These are phyloP conservation scores for Pseudopleuronectes americanus DNA, from an alignment of 2,797 vertebrate genomes.

Conservation along the genomic window DNA sequence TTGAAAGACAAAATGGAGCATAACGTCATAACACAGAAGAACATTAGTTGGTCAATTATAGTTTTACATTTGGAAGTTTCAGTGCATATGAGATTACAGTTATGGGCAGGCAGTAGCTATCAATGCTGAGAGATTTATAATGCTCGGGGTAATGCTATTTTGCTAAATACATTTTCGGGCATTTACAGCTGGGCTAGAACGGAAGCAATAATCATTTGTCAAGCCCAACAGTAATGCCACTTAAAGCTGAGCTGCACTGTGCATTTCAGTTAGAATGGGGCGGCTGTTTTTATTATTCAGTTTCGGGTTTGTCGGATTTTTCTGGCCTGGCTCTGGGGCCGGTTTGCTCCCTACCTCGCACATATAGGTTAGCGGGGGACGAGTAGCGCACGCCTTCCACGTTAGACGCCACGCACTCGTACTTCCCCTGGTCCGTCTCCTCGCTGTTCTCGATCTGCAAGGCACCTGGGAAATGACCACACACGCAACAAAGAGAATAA, in stretches of 20 bases:
- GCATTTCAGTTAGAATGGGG: slow-evolving; percentile 58
- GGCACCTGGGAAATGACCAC: slow-evolving; percentile 87
- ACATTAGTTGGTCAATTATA: slow-evolving; percentile 80
- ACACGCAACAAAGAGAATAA: slow-evolving; percentile 54
- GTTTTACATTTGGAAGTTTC: slow-evolving; percentile 75
- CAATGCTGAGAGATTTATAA: slow-evolving; percentile 65
- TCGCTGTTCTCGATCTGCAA: slow-evolving; percentile 99
- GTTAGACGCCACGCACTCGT: slow-evolving; percentile 98
- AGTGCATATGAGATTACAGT: slow-evolving; percentile 75
- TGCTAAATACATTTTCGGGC: slow-evolving; percentile 66
- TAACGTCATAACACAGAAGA: slow-evolving; percentile 81
- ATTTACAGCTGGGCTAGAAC: slow-evolving; percentile 66
- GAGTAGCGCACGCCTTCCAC: slow-evolving; percentile 98
- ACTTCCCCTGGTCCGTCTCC: slow-evolving; percentile 99
- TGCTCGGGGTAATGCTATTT: slow-evolving; percentile 62
- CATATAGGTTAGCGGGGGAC: slow-evolving; percentile 98
- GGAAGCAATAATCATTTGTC: slow-evolving; percentile 68
- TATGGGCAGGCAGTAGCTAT: slow-evolving; percentile 72
- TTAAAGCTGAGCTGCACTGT: slow-evolving; percentile 64
- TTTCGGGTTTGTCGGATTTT: slow-evolving; percentile 2
- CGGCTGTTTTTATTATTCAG: slow-evolving; percentile 37
- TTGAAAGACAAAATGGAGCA: slow-evolving; percentile 81
- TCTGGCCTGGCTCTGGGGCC: slow-evolving; percentile 69
- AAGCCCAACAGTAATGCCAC: slow-evolving; percentile 64
- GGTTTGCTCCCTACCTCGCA: slow-evolving; percentile 97